A percentile compares a stretch with the other conserved stretches of the same genome.
Evolutionary conservation across 2,797 vertebrate genomes (phyloP).

Genomic region (Epinephelus awoara): DNA sequence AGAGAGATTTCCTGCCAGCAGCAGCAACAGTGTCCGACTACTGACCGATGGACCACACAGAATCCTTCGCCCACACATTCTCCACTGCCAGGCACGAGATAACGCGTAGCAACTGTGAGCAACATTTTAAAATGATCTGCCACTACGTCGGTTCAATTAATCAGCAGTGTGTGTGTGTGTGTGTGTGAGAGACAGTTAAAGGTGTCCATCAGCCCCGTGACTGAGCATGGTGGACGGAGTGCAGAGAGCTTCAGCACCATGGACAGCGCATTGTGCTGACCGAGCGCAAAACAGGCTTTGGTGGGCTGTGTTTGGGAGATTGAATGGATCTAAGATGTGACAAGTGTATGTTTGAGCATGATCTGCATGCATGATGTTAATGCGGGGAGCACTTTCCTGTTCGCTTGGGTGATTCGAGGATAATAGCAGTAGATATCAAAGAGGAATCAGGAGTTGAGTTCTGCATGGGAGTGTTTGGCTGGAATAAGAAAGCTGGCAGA

Average conservation of each 20-base stretch:
- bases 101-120: slow-evolving; percentile 22
- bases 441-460: background rate
- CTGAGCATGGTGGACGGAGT: slow-evolving; percentile 6
- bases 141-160: background rate
- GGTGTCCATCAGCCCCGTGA: background rate
- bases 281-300: slow-evolving; percentile 31
- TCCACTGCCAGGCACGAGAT: slow-evolving; percentile 38
- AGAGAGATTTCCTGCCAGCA: slow-evolving; percentile 48
- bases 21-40: slow-evolving; percentile 75
- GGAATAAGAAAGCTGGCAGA: background rate
- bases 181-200: background rate
- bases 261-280: slow-evolving; percentile 64
- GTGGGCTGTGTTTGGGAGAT: slow-evolving; percentile 25
- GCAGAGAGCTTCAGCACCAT: slow-evolving; percentile 51
- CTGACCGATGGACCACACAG: slow-evolving; percentile 71
- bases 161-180: background rate
- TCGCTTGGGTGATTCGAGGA: background rate
- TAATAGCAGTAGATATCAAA: background rate
- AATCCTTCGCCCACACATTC: slow-evolving; percentile 69
- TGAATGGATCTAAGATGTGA: slow-evolving; percentile 17
- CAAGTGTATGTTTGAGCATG: slow-evolving; percentile 12
- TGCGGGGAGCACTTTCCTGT: background rate
- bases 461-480: background rate
- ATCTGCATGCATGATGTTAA: slow-evolving; percentile 27
- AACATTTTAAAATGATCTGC: slow-evolving; percentile 11